These are phyloP conservation scores for Plemyria rubiginata DNA, from an alignment of 2,888 invertebrate genomes.

Conservation along the genomic window DNA sequence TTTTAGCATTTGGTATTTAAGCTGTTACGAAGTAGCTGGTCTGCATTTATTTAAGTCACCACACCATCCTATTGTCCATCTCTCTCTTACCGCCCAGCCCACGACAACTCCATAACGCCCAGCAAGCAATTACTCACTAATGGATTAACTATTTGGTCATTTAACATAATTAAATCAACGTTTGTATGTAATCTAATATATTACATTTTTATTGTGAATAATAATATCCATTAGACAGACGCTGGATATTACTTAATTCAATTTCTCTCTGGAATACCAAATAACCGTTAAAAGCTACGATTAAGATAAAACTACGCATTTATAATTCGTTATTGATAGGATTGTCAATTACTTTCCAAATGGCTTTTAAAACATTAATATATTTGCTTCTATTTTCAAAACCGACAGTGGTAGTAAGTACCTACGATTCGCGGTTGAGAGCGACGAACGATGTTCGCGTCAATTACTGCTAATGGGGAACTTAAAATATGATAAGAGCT, in stretches of 20 bases:
- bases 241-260: slow-evolving; percentile 75
- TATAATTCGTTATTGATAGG: slow-evolving; percentile 81
- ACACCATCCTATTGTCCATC: not conserved
- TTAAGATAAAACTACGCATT: slow-evolving; percentile 81
- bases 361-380: slow-evolving; percentile 78
- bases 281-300: slow-evolving; percentile 76
- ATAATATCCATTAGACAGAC: slow-evolving; percentile 76
- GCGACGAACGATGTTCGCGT: slow-evolving; percentile 84
- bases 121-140: slow-evolving; percentile 55
- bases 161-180: slow-evolving; percentile 57
- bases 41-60: not conserved
- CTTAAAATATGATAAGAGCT: slow-evolving; percentile 85
- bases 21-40: not conserved
- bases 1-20: not conserved
- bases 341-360: slow-evolving; percentile 77
- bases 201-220: slow-evolving; percentile 59
- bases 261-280: slow-evolving; percentile 74
- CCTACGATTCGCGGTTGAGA: slow-evolving; percentile 74
- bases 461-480: slow-evolving; percentile 84
- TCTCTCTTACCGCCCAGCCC: slow-evolving; percentile 2
- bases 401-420: slow-evolving; percentile 62
- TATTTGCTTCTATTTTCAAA: slow-evolving; percentile 74
- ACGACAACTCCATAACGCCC: slow-evolving; percentile 43
- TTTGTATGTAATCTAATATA: slow-evolving; percentile 51
- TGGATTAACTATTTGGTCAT: slow-evolving; percentile 59